Evolutionary conservation across 2,113 vertebrate species (phyloP).

Genomic region (Prionailurus viverrinus): DNA sequence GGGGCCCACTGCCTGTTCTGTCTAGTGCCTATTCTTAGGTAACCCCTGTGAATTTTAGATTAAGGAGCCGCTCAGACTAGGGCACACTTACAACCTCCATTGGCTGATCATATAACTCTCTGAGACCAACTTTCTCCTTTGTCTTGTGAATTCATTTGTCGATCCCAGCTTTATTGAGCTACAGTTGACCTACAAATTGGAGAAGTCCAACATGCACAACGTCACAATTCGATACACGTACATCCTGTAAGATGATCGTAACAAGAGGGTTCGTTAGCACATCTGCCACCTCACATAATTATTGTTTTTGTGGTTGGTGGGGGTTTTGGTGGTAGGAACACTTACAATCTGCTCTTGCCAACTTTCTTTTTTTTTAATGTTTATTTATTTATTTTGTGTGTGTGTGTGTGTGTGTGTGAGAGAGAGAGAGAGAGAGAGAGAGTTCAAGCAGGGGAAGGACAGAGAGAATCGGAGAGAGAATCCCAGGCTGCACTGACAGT

Average conservation of each 20-base stretch:
- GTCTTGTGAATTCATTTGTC: neutral
- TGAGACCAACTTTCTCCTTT: neutral
- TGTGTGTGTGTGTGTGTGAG: no score
- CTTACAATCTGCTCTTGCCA: no score
- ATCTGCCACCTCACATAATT: rapidly evolving
- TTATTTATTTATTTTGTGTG: no score
- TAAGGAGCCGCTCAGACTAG: neutral
- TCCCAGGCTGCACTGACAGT: no score
- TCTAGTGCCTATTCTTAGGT: neutral
- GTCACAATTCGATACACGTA: no score
- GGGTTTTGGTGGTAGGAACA: neutral
- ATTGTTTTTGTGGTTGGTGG: neutral
- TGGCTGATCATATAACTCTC: rapidly evolving
- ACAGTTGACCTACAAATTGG: rapidly evolving
- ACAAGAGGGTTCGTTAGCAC: rapidly evolving
- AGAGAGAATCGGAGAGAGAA: no score
- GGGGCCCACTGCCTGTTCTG: rapidly evolving
- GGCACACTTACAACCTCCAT: rapidly evolving
- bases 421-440: no score
- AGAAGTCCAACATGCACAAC: rapidly evolving
- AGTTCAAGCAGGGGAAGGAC: no score
- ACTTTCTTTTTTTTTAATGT: neutral
- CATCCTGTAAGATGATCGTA: neutral
- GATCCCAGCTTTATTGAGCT: neutral
- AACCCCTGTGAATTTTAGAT: rapidly evolving